Evolutionary conservation across 2,797 vertebrate genomes (phyloP).

Genomic region (Salarias fasciatus): DNA sequence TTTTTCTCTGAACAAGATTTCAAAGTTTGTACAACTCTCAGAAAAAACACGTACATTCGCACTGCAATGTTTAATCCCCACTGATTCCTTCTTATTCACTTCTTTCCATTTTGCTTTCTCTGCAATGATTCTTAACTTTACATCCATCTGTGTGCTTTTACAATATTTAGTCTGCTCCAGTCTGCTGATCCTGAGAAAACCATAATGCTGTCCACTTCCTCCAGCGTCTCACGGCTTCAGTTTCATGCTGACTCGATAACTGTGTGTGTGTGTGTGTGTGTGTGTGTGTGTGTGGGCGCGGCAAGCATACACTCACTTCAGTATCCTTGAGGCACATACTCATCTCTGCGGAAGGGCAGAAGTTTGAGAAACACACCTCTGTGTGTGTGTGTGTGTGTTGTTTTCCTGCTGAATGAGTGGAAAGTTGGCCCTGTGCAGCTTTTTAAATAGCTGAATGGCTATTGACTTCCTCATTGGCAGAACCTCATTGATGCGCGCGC

Average conservation of each 20-base stretch:
- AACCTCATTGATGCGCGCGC: too few relatives aligned
- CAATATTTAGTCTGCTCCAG: slow-evolving; percentile 23
- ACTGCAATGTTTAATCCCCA: too few relatives aligned
- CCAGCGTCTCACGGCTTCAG: slow-evolving; percentile 62
- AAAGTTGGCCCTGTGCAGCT: slow-evolving; percentile 59
- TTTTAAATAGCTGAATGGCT: slow-evolving; percentile 72
- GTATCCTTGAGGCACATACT: slow-evolving; percentile 70
- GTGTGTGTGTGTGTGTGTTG: slow-evolving; percentile 55
- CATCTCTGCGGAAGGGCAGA: slow-evolving; percentile 56
- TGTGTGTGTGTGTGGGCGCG: slow-evolving; percentile 23
- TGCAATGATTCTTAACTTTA: slow-evolving; percentile 35
- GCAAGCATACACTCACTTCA: slow-evolving; percentile 20
- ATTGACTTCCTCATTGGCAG: slow-evolving; percentile 52
- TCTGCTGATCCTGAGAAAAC: slow-evolving; percentile 66
- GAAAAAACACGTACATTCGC: too few relatives aligned
- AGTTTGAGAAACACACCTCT: slow-evolving; percentile 57
- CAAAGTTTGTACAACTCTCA: too few relatives aligned
- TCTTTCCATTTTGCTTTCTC: slow-evolving; percentile 5
- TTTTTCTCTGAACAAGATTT: too few relatives aligned
- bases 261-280: slow-evolving; percentile 17
- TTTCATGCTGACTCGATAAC: slow-evolving; percentile 74
- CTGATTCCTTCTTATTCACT: too few relatives aligned
- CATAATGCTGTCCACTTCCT: slow-evolving; percentile 72
- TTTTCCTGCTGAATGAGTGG: slow-evolving; percentile 63
- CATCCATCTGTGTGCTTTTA: slow-evolving; percentile 18